Evolutionary conservation across 2,888 invertebrate species (phyloP).

Genomic region (Tenodera sinensis): DNA sequence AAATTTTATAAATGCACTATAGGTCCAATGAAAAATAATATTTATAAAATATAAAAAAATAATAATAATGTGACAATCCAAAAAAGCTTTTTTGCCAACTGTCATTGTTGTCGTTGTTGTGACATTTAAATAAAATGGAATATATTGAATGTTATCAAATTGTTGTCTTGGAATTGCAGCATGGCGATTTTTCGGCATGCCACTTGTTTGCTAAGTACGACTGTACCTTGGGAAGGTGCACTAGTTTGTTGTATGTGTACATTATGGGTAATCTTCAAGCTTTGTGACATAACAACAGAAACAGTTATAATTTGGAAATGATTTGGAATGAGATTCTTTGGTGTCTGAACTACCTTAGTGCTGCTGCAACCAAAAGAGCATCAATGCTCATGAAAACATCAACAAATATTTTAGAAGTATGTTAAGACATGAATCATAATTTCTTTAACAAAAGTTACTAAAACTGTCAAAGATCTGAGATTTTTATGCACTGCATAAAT

Average conservation of each 20-base stretch:
- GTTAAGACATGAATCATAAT: too few species aligned
- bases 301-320: neutral
- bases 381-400: too few species aligned
- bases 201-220: neutral
- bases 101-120: neutral
- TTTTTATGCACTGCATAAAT: too few species aligned
- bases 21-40: neutral
- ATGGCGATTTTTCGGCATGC: neutral
- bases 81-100: neutral
- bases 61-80: neutral
- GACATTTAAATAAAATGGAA: neutral
- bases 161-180: neutral
- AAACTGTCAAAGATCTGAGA: too few species aligned
- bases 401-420: too few species aligned
- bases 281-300: neutral
- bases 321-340: neutral
- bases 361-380: too few species aligned
- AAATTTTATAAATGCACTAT: neutral
- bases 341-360: neutral
- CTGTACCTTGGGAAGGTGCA: neutral
- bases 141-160: neutral
- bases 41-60: neutral
- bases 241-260: neutral
- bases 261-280: neutral
- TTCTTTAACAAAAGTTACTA: too few species aligned